phyloP scores from a whole-genome alignment of 2,113 vertebrate species.

The Salvelinus alpinus region DNA sequence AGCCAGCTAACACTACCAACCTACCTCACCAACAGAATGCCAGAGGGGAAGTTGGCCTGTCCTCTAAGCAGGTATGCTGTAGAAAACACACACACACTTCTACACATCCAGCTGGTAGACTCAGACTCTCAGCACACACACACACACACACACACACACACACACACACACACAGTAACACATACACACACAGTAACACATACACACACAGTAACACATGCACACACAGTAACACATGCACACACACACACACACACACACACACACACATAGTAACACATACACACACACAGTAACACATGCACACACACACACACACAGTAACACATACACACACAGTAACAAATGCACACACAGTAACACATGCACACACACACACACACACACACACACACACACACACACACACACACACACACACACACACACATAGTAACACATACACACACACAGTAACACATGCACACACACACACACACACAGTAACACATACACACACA shows the following conservation, averaged over 20 bases:
- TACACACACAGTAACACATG: neutral
- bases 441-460: no score
- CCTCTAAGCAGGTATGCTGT: neutral
- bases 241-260: neutral
- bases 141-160: neutral
- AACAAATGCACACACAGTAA: no score
- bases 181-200: neutral
- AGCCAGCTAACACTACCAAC: constrained; percentile 44
- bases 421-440: no score
- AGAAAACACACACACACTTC: neutral
- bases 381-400: no score
- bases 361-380: no score
- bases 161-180: neutral
- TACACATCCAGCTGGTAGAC: no score
- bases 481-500: constrained; percentile 8
- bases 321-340: no score
- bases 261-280: neutral
- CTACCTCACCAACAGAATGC: constrained; percentile 36
- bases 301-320: no score
- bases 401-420: no score
- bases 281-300: no score
- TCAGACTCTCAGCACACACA: no score
- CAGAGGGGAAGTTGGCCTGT: constrained; percentile 27
- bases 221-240: no score
- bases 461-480: neutral